Evolutionary conservation across 2,113 vertebrate genomes (phyloP).

Genomic region (Muscicapa adusta): DNA sequence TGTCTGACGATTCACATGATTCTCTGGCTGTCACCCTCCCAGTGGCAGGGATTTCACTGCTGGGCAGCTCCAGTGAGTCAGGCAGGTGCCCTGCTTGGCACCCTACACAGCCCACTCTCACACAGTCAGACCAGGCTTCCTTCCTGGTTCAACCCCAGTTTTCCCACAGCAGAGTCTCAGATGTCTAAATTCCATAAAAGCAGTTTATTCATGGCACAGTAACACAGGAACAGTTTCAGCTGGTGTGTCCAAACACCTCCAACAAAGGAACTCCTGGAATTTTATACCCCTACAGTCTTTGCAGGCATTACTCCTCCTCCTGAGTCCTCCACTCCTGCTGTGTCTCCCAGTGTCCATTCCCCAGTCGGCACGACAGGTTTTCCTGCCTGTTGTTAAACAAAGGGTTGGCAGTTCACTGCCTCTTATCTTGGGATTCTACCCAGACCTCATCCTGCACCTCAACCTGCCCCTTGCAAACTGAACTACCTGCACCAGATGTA

Average conservation of each 20-base stretch:
- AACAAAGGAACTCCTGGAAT: background rate
- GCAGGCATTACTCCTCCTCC: background rate
- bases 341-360: background rate
- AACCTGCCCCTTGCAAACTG: background rate
- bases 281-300: background rate
- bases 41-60: background rate
- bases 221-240: background rate
- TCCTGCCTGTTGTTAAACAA: background rate
- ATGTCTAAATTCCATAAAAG: background rate
- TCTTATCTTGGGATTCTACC: background rate
- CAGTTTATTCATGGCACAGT: background rate
- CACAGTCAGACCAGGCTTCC: background rate
- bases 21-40: background rate
- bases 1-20: background rate
- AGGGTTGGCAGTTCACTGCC: background rate
- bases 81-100: background rate
- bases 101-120: background rate
- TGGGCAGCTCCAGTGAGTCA: no score
- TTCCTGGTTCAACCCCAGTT: background rate
- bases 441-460: background rate
- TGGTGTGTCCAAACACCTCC: fast-evolving
- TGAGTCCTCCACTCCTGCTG: background rate
- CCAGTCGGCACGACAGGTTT: fast-evolving
- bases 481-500: background rate
- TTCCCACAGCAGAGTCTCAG: background rate